Evolutionary conservation across 1,140 invertebrate species (phyloP).

Genomic region (Zaprionus nigranus): DNA sequence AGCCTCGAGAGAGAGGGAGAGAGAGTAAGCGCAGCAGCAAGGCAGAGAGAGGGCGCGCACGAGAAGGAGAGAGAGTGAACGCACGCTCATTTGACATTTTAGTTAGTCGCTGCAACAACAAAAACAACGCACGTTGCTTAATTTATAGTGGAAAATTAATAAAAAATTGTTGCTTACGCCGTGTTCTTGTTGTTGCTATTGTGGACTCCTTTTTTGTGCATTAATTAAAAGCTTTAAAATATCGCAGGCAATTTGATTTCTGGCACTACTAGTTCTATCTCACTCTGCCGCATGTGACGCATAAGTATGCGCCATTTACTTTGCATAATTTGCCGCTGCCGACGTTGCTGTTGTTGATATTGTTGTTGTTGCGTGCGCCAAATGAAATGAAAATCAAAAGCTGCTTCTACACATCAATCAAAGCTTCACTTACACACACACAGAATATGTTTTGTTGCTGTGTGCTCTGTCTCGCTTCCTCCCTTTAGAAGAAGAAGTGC

Average conservation of each 20-base stretch:
- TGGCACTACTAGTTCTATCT: not conserved
- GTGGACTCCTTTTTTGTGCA: slow-evolving; percentile 29
- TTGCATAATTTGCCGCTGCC: slow-evolving; percentile 27
- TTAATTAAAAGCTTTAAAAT: slow-evolving; percentile 41
- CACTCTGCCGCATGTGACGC: slow-evolving; percentile 14
- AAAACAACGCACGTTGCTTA: slow-evolving; percentile 33
- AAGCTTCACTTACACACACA: slow-evolving; percentile 33
- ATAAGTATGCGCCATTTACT: slow-evolving; percentile 41
- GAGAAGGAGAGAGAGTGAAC: slow-evolving; percentile 1
- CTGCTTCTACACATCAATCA: slow-evolving; percentile 50
- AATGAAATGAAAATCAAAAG: slow-evolving; percentile 41
- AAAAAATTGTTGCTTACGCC: slow-evolving; percentile 22
- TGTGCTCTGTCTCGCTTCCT: slow-evolving; percentile 10
- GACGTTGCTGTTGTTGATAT: not conserved
- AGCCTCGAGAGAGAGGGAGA: slow-evolving; percentile 19
- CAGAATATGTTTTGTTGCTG: not conserved
- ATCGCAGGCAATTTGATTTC: slow-evolving; percentile 55
- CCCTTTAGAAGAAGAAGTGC: slow-evolving; percentile 27
- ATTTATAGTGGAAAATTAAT: slow-evolving; percentile 64
- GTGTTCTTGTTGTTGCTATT: slow-evolving; percentile 7
- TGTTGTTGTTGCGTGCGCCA: slow-evolving; percentile 7
- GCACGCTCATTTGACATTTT: slow-evolving; percentile 55
- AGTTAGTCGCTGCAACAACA: slow-evolving; percentile 46
- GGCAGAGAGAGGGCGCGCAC: slow-evolving; percentile 4
- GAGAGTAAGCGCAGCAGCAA: not conserved